Evolutionary conservation across 2,888 invertebrate species (phyloP), one percentile per base, ranked within the genome.

Genomic region (Dryobota labecula): DNA sequence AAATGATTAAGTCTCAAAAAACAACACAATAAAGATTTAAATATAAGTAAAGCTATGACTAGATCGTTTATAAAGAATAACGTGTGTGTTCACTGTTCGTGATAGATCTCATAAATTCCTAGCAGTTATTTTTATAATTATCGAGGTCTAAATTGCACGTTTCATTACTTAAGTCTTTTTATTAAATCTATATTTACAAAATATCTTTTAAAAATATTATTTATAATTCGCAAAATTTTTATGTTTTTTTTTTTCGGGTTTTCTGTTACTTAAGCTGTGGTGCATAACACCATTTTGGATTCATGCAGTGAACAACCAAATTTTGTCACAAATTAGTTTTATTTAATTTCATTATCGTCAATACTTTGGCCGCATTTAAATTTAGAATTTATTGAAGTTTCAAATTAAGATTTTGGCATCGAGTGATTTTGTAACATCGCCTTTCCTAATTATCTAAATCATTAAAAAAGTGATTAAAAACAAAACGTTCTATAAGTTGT

Each of bases 141-240:
- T 84, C 90, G 90, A 94, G 84, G 86, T 91, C 94, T 95, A 95
- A 90, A 95, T 95, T 95, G 95, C 95, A 95, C 95, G 87, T 94
- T 93, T 92, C 78, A 81, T 89, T 90, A 80, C 81, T 85, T 88
- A 86, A 82, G 78, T 86, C 78, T 84, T 82, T 82, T 86, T 80
- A 86, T 87, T 89, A 89, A 86, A 82, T 80, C 93, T 95, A 95
- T 95, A 95, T 95, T 92, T 95, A 95, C 95, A 95, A 93, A 93
- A 94, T 94, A 92, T 93, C 86, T 90, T 94, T 95, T 94, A 92
- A 93, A 94, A 94, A 94, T 94, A 95, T 93, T 92, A 93, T 93
- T 93, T 92, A 92, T 93, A 92, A 90, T 90, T 91, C 90, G 92
- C 93, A 91, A 92, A 92, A 87, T 86, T 91, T 90, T 89, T 88